Base-by-base conservation (phyloP, 2,888 invertebrate genomes). In the Scaptomyza cyrtandrae region DNA sequence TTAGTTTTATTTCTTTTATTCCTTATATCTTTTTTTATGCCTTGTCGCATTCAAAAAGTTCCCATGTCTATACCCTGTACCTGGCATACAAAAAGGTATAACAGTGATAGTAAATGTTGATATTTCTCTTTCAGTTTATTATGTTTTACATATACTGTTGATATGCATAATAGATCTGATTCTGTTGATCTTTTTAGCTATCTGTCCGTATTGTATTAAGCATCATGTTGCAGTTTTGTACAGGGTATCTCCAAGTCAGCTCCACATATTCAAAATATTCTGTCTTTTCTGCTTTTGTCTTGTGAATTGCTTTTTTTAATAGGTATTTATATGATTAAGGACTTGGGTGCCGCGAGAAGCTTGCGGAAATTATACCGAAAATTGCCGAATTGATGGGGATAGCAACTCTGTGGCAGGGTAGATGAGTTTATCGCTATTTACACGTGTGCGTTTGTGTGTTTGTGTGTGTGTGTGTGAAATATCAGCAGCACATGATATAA, bases 281-380 rank as follows among this genome's bases (percentile, higher is more conserved):
- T 10, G 10, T 37, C 14, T 49, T 14, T 10, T 50, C 9, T 33
- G 16, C 9, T 19, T 41, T 68, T 72, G 39, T 63, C 27, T 62
- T 46, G 60, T 10, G 13, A 52, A 41, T 41, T 60, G 59, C 6
- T 27, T 46, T 11, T n/a, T 24, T 63, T 65, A 56, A 70, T 66
- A 9, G 67, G 52, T 65, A 67, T 82, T 71, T 66, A 63, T 63
- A 76, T 78, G 86, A 80, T 76, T 78, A 80, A 78, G 78, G 58
- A 65, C 63, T 82, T 75, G 67, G 62, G 50, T 79, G 77, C 29
- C 55, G 54, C 60, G 9, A 70, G 16, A 48, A 49, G 53, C 44
- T 54, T 50, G 74, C 56, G 71, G 62, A 77, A 71, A 77, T 77
- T 74, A 71, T 63, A 57, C 43, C 29, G 58, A 62, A 58, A 67